A percentile compares a stretch with the other conserved stretches of the same genome.
These are phyloP conservation scores for Calyptomena viridis DNA, from an alignment of 2,113 vertebrate genomes.

Conservation along the genomic window DNA sequence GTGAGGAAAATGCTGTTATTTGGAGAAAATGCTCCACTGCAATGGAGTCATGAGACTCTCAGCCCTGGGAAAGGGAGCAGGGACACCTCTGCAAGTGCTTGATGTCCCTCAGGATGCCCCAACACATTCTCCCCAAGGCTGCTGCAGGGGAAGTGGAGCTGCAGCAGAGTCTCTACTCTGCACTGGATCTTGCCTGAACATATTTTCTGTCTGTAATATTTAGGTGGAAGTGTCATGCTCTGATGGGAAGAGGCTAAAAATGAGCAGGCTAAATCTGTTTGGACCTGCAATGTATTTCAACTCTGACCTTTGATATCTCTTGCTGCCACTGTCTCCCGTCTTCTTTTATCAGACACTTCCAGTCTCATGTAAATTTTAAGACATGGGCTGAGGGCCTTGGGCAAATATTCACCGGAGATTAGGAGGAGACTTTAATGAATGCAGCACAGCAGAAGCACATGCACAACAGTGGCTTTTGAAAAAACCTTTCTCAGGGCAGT, in stretches of 20 bases:
- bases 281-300: not conserved
- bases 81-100: fast-evolving
- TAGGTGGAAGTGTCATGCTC: not conserved
- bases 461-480: not conserved
- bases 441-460: not conserved
- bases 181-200: not conserved
- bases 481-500: constrained; percentile 46
- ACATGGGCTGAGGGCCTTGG: not conserved
- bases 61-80: not conserved
- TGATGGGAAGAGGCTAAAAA: not conserved
- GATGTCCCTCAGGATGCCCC: not conserved
- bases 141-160: not conserved
- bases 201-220: not conserved
- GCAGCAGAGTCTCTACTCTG: not conserved
- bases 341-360: constrained; percentile 20
- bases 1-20: not conserved
- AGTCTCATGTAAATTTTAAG: constrained; percentile 8
- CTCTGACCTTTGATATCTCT: not conserved
- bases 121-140: not conserved
- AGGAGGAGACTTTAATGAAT: not conserved
- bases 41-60: not conserved
- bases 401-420: constrained; percentile 2
- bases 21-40: not conserved
- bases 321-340: not conserved
- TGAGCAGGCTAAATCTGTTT: not conserved